Base-by-base conservation (phyloP, 2,113 vertebrate genomes). In the Pedionomus torquatus region DNA sequence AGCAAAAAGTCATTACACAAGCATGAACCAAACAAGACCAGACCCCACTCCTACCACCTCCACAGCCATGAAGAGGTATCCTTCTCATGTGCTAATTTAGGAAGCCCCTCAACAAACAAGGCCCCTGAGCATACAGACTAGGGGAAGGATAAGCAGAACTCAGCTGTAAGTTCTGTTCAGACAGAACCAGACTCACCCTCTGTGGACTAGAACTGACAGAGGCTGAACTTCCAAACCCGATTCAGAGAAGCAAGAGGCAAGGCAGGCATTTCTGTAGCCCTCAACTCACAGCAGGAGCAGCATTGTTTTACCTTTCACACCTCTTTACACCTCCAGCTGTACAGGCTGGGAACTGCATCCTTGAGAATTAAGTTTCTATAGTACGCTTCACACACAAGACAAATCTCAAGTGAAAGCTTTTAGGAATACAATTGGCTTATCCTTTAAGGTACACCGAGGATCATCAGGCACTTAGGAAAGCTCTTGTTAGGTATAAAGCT, bases 361-460 rank as follows among this genome's bases (percentile, higher is more conserved):
- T 54, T 72, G 31, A 92, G 93, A 93, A 83, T 37, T 72, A 92
- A 86, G 46, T 49, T 57, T 88, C 75, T 84, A 23, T 35, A 85
- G 33, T 60, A 55, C 2, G 0, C 65, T 69, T 78, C 26, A 44
- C 65, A 66, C 16, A 33, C n/a, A 63, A 71, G 30, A 33, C 31
- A 69, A 77, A 37, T 23, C 82, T 31, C 41, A 49, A 77, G 13
- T 13, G 5, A 77, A 93, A 80, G 64, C 72, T 69, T 86, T 86
- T 44, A 58, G 46, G 60, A 37, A 61, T 26, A 61, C n/a, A 61
- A 37, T 39, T 35, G 16, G 60, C 60, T 61, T 10, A 61, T 39
- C 60, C 35, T 61, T 51, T 51, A 18, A 54, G 57, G 43, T 52
- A 51, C 31, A 70, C 26, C 2, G 5, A 24, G 31, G 54, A 88